phyloP scores from a whole-genome alignment of 2,113 vertebrate genomes.

The Laterallus jamaicensis region DNA sequence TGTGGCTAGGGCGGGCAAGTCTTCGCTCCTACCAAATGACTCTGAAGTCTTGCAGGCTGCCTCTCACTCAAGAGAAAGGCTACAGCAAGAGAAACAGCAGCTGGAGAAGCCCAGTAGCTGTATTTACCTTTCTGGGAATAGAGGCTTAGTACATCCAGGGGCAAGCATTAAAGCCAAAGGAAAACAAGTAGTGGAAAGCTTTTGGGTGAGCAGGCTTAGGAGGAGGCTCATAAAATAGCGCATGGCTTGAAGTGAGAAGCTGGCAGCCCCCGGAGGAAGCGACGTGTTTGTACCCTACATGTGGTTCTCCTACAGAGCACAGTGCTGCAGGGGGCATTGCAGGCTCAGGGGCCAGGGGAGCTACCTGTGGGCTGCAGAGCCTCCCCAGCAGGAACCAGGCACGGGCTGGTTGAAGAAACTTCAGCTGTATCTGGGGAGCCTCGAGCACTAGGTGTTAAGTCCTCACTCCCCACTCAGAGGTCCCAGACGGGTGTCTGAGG shows the following conservation, averaged over 20 bases:
- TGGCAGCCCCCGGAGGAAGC: neutral
- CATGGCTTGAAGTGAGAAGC: neutral
- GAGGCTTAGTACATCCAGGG: neutral
- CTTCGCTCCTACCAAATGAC: neutral
- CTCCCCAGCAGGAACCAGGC: neutral
- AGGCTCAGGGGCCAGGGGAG: neutral
- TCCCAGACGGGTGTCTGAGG: neutral
- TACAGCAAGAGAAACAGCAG: neutral
- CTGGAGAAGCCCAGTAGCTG: neutral
- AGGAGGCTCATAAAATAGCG: neutral
- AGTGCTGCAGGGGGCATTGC: neutral
- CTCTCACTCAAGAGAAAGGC: neutral
- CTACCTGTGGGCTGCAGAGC: neutral
- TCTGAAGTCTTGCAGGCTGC: neutral
- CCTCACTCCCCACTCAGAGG: neutral
- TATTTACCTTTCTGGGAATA: neutral
- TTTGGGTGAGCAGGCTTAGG: neutral
- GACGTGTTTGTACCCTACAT: rapidly evolving
- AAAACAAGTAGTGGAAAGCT: neutral
- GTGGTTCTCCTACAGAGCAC: neutral
- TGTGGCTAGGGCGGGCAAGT: neutral
- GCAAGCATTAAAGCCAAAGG: neutral
- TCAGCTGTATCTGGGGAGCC: neutral
- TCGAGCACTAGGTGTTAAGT: neutral
- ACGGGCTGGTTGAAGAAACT: neutral